Conservation (phyloP, 2,797 vertebrate genomes). For the Acrossocheilus fasciatus region DNA sequence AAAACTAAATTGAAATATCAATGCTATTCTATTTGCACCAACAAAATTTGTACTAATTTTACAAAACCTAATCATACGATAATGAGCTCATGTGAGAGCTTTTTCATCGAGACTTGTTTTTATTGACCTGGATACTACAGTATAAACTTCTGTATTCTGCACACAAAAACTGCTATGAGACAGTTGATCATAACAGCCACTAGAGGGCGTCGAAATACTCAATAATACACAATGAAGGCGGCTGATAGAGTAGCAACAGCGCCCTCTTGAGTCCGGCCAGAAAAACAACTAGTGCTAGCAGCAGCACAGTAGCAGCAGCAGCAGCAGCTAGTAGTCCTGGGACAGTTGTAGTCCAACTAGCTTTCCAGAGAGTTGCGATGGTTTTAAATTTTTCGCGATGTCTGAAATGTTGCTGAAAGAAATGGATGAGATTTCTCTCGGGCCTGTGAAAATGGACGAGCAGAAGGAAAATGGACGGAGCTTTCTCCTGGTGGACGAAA, state of each 20-base stretch:
- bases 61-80: not conserved
- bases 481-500: conserved; percentile 82
- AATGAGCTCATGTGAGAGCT: not conserved
- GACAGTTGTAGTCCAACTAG: conserved; percentile 15
- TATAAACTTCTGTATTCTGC: not conserved
- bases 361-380: conserved; percentile 31
- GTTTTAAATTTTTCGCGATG: conserved; percentile 62
- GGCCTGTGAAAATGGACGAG: conserved; percentile 60
- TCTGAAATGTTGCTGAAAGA: conserved; percentile 77
- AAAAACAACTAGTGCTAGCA: not conserved
- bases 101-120: not conserved
- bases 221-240: not conserved
- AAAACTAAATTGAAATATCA: not conserved
- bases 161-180: not conserved
- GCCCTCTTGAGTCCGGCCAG: not conserved
- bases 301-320: not conserved
- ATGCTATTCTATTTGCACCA: not conserved
- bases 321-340: not conserved
- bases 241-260: conserved; percentile 30
- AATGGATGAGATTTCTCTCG: conserved; percentile 71
- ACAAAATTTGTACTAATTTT: not conserved
- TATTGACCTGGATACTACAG: not conserved
- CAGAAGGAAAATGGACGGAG: conserved; percentile 61
- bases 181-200: not conserved
- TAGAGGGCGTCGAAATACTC: not conserved